Conservation (phyloP, 2,797 vertebrate genomes). For the Syngnathus rostellatus region DNA sequence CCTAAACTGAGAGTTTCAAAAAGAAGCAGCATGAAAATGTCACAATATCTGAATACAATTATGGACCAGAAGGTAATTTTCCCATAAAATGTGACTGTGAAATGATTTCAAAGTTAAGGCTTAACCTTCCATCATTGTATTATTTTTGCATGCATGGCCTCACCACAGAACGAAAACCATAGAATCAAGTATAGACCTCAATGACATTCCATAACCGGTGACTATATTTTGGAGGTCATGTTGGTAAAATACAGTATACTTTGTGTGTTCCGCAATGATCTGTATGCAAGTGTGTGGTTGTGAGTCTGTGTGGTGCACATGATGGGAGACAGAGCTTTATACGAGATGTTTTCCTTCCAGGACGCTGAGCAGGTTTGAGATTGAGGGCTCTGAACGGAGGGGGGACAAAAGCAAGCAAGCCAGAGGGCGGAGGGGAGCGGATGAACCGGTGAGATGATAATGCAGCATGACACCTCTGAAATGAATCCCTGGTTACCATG, state of each 20-base stretch:
- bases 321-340: conserved; percentile 19
- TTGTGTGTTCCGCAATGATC: background rate
- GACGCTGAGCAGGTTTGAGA: conserved; percentile 54
- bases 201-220: too few relatives aligned
- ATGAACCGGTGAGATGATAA: conserved; percentile 93
- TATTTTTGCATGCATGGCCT: too few relatives aligned
- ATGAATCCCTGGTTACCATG: conserved; percentile 99
- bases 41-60: background rate
- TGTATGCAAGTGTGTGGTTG: background rate
- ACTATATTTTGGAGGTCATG: background rate
- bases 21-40: background rate
- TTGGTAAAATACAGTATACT: background rate
- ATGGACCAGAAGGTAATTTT: background rate
- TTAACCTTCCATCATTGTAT: too few relatives aligned
- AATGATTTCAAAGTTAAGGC: background rate
- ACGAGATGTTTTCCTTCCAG: conserved; percentile 53
- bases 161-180: too few relatives aligned
- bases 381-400: conserved; percentile 58
- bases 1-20: background rate
- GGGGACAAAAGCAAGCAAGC: conserved; percentile 49
- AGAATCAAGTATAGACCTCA: too few relatives aligned
- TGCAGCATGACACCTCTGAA: conserved; percentile 99
- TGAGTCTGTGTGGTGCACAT: conserved; percentile 3
- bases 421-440: conserved; percentile 74
- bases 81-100: background rate